Conservation (phyloP, 2,113 vertebrate genomes). For the Lepus europaeus region DNA sequence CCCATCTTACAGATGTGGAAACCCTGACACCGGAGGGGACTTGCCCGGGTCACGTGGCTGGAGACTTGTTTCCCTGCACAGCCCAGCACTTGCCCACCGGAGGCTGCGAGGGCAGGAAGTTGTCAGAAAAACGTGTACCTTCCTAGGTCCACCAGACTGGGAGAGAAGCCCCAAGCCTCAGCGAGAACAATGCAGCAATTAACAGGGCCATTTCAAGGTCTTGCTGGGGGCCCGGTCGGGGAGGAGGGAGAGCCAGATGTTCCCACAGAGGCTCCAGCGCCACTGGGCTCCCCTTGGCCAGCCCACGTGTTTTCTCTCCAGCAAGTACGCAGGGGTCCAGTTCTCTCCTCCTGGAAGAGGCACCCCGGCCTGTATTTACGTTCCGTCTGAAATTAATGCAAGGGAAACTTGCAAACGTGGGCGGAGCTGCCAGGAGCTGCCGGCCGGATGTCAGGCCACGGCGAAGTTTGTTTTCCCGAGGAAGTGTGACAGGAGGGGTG, state of each 20-base stretch:
- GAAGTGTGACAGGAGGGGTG: slow-evolving; percentile 55
- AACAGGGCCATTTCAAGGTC: slow-evolving; percentile 79
- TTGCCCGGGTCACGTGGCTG: neutral
- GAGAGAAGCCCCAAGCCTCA: neutral
- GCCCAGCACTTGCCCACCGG: neutral
- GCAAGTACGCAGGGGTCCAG: slow-evolving; percentile 65
- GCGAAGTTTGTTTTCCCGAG: slow-evolving; percentile 52
- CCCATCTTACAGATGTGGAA: neutral
- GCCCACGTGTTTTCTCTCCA: slow-evolving; percentile 77
- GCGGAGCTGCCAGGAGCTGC: slow-evolving; percentile 66
- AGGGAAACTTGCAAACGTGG: slow-evolving; percentile 80
- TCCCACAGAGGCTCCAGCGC: slow-evolving; percentile 66
- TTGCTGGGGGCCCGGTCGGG: slow-evolving; percentile 64
- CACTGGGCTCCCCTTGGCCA: slow-evolving; percentile 51
- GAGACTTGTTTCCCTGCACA: neutral
- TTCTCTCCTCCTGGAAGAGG: slow-evolving; percentile 74
- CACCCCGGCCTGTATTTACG: slow-evolving; percentile 73
- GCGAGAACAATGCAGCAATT: slow-evolving; percentile 78
- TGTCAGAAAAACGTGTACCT: slow-evolving; percentile 62
- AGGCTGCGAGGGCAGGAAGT: neutral
- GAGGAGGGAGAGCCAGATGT: slow-evolving; percentile 78
- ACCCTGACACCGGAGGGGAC: neutral
- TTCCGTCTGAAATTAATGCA: slow-evolving; percentile 84
- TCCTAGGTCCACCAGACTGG: slow-evolving; percentile 56
- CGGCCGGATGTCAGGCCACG: slow-evolving; percentile 49